Conservation (phyloP, 2,888 invertebrate genomes). For the Odontothrips loti region DNA sequence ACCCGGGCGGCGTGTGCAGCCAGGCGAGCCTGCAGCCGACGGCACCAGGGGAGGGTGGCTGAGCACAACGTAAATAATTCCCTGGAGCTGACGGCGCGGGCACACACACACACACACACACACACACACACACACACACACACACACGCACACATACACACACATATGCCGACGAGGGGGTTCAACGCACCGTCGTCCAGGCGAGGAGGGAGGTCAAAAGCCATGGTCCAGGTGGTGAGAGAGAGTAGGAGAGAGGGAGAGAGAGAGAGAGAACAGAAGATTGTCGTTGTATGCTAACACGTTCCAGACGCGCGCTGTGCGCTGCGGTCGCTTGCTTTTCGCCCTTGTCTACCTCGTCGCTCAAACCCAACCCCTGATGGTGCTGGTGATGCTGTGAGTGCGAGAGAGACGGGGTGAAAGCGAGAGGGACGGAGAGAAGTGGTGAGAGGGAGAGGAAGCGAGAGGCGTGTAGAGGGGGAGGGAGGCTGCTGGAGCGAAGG, state of each 20-base stretch:
- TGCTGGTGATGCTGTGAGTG: background rate
- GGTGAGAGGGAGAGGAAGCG: background rate
- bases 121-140: no score
- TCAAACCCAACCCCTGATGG: no score
- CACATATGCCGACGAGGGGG: no score
- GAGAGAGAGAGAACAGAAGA: background rate
- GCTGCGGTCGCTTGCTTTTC: no score
- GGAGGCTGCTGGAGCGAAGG: background rate
- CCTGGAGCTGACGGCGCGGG: no score
- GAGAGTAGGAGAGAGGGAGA: conserved; percentile 37
- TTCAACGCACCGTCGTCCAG: no score
- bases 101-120: no score
- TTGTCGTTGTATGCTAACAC: no score
- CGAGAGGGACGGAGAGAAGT: conserved; percentile 35
- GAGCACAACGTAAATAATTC: no score
- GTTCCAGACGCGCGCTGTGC: no score
- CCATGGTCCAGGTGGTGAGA: background rate
- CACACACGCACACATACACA: no score
- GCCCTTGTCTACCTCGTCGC: no score
- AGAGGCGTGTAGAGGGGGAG: background rate
- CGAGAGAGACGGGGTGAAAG: conserved; percentile 34
- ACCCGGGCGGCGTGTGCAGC: background rate
- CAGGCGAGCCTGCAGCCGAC: conserved; percentile 16
- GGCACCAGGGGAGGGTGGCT: background rate
- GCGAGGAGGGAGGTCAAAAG: background rate